Conservation (phyloP, 2,888 invertebrate species). For the Amphipoea lucens region DNA sequence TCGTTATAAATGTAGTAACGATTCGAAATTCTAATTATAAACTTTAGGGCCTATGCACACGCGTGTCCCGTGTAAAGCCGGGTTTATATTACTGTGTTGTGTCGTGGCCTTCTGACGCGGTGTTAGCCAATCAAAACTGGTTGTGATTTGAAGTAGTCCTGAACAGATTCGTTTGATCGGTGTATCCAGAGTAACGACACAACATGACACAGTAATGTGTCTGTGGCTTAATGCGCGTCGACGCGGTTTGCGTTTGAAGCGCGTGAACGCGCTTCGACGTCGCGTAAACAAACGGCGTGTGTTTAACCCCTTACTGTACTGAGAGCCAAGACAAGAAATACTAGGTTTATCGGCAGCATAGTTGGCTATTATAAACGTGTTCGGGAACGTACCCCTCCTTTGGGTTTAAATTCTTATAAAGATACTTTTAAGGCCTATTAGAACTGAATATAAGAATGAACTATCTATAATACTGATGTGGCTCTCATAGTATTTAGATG, state of each 20-base stretch:
- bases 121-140: too few species aligned
- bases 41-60: background rate
- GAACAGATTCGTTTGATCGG: too few species aligned
- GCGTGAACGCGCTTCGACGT: background rate
- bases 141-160: too few species aligned
- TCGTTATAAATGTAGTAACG: conserved; percentile 27
- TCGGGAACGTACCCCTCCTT: conserved; percentile 16
- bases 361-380: conserved; percentile 22
- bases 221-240: too few species aligned
- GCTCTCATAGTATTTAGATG: conserved; percentile 39
- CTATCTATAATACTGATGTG: conserved; percentile 24
- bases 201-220: too few species aligned
- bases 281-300: background rate
- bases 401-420: conserved; percentile 24
- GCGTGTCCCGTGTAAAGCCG: background rate
- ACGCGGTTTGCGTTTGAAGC: background rate
- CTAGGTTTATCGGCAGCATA: conserved; percentile 34
- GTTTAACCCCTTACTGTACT: background rate
- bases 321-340: conserved; percentile 44
- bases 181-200: too few species aligned
- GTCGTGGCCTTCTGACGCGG: too few species aligned
- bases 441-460: conserved; percentile 20
- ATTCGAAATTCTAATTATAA: conserved; percentile 33
- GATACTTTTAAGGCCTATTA: conserved; percentile 16
- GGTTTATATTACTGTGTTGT: too few species aligned